These are phyloP conservation scores for Gadus macrocephalus DNA, from an alignment of 2,113 vertebrate species.

Conservation along the genomic window DNA sequence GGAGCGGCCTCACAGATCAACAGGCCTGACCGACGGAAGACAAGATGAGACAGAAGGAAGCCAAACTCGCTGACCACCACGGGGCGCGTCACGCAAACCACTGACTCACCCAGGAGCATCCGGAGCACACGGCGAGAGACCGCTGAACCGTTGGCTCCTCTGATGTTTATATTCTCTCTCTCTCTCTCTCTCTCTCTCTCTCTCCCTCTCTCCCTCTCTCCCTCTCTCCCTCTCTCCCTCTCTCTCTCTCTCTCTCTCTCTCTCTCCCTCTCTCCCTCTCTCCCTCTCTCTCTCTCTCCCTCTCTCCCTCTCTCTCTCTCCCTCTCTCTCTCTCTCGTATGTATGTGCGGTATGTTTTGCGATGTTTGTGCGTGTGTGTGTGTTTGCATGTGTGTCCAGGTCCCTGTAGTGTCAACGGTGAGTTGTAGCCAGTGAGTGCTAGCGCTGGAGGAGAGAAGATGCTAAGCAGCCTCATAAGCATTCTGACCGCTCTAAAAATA, in stretches of 20 bases:
- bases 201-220: background rate
- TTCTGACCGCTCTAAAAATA: slow-evolving; percentile 10
- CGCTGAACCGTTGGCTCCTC: no score
- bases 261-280: background rate
- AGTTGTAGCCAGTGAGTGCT: slow-evolving; percentile 10
- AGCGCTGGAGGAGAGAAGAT: slow-evolving; percentile 6
- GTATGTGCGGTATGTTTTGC: no score
- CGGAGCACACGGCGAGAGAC: no score
- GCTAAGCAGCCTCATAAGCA: slow-evolving; percentile 13
- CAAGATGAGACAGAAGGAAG: no score
- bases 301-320: background rate
- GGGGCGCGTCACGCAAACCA: no score
- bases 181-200: background rate
- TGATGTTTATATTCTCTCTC: background rate
- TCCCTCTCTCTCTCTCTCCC: background rate
- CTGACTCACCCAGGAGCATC: no score
- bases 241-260: background rate
- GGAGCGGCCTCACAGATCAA: no score
- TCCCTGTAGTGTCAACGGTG: background rate
- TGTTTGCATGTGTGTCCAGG: no score
- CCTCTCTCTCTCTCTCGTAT: slow-evolving; percentile 1
- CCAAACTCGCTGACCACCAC: no score
- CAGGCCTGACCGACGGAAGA: no score
- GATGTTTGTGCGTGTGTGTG: no score
- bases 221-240: background rate